Base-by-base conservation (phyloP, 2,113 vertebrate species). In the Cyprinodon tularosa region DNA sequence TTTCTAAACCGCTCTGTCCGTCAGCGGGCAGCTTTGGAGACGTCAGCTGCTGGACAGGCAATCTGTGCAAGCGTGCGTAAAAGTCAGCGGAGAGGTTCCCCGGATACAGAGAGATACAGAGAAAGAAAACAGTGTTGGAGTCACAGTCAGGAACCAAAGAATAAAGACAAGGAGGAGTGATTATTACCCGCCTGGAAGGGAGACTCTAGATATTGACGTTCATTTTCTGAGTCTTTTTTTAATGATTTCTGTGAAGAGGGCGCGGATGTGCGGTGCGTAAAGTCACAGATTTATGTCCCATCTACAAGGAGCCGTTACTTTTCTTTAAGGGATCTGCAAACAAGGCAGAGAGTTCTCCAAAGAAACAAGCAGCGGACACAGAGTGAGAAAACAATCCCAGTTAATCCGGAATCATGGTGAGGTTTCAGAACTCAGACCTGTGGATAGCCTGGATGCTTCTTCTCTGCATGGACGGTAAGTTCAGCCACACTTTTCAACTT, bases 371-470 rank as follows among this genome's bases (percentile, higher is more conserved):
- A 4, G 59, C 48, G 63, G 74, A 53, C 42, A 67, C 17, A 22
- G 70, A 63, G 70, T 79, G 75, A 83, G 66, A 78, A n/a, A 15
- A 29, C 81, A 70, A 63, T 40, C 62, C 39, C 70, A 4, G 61
- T 78, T 60, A 84, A 65, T 70, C 36, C 68, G 60, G 83, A 93
- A 82, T 74, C 83, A 95, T 95, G 94, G 80, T 94, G 90, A 95
- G 93, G 90, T 93, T 92, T 72, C 92, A 93, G 17, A 94, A 94
- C 89, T 94, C 93, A 78, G 94, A 95, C 78, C 90, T 95, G 59
- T 94, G 94, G 94, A 95, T 95, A 85, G 93, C 94, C 87, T 95
- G 94, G 94, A 80, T 93, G 87, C 48, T 92, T 64, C 44, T 94
- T 40, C 91, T 94, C 74, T 95, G 92, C 82, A 87, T 94, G 89